These are phyloP conservation scores for Drosophila neocordata DNA, from an alignment of 1,140 invertebrate species.

Conservation along the genomic window DNA sequence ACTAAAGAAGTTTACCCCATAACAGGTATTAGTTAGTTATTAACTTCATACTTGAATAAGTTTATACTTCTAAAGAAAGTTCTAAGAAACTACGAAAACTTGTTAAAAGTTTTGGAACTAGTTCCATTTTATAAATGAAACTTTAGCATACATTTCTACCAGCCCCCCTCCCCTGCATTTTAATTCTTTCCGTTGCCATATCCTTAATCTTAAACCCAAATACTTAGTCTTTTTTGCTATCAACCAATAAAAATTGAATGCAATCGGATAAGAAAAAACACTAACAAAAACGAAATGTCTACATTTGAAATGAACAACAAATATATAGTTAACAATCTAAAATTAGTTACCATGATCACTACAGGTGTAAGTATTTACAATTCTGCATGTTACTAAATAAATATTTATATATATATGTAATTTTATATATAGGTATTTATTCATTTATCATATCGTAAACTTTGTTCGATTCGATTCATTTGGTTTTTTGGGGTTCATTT, in stretches of 20 bases:
- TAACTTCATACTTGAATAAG: too few relatives aligned
- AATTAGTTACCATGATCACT: constrained; percentile 42
- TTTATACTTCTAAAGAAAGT: too few relatives aligned
- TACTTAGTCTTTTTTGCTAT: constrained; percentile 43
- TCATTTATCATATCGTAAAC: background rate
- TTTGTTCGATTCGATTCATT: background rate
- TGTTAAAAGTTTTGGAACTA: too few relatives aligned
- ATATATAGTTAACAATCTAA: constrained; percentile 38
- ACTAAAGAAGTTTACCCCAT: too few relatives aligned
- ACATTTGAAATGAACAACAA: constrained; percentile 29
- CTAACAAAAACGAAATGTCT: constrained; percentile 24
- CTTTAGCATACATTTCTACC: background rate
- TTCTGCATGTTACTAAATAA: constrained; percentile 29
- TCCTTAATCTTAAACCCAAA: constrained; percentile 30
- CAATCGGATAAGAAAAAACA: constrained; percentile 13
- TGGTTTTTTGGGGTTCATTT: constrained; percentile 7
- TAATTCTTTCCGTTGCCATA: background rate
- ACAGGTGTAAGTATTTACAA: constrained; percentile 62
- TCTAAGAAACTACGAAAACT: too few relatives aligned
- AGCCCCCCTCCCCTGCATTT: background rate
- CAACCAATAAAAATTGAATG: background rate
- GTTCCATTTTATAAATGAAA: too few relatives aligned
- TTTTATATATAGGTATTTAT: constrained; percentile 16
- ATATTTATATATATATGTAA: constrained; percentile 32
- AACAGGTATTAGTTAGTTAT: too few relatives aligned